phyloP scores from a whole-genome alignment of 2,113 vertebrate species.

The Conger conger region DNA sequence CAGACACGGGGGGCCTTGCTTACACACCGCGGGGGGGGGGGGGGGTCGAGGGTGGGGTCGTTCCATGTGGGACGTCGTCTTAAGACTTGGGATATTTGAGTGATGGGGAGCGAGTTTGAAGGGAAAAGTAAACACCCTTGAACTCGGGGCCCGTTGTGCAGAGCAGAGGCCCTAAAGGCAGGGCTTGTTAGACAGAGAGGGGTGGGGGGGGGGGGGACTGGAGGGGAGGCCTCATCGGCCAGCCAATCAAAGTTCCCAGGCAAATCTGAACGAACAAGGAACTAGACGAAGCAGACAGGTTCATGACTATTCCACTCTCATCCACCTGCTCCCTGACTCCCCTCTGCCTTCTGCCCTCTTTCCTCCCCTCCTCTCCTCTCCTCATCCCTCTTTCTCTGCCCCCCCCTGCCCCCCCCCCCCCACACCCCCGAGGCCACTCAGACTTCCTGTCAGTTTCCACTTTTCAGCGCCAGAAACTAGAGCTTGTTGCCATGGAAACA shows the following conservation, averaged over 20 bases:
- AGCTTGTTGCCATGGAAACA: slow-evolving; percentile 78
- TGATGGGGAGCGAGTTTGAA: background rate
- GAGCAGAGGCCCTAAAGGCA: slow-evolving; percentile 36
- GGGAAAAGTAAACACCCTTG: slow-evolving; percentile 36
- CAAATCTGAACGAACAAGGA: slow-evolving; percentile 45
- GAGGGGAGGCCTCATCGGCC: slow-evolving; percentile 42
- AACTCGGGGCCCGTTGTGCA: slow-evolving; percentile 42
- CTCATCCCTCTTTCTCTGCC: slow-evolving; percentile 5
- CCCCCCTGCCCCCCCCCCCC: slow-evolving; percentile 7
- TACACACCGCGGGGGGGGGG: too few species aligned
- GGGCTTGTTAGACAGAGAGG: slow-evolving; percentile 50
- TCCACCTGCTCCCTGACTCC: slow-evolving; percentile 36
- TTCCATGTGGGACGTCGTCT: too few species aligned
- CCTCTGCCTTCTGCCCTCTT: slow-evolving; percentile 5
- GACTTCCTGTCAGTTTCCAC: slow-evolving; percentile 71
- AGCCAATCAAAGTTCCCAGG: slow-evolving; percentile 40
- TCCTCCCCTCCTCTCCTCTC: background rate
- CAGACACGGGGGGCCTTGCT: too few species aligned
- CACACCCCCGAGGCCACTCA: slow-evolving; percentile 58
- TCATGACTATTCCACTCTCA: slow-evolving; percentile 37
- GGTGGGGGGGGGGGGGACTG: slow-evolving; percentile 38
- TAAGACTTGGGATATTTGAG: too few species aligned
- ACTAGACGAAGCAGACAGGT: slow-evolving; percentile 28
- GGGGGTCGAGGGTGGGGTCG: too few species aligned
- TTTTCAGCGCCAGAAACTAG: slow-evolving; percentile 70